These are phyloP conservation scores for Dreissena polymorpha DNA, from an alignment of 1,140 invertebrate genomes.

Conservation along the genomic window DNA sequence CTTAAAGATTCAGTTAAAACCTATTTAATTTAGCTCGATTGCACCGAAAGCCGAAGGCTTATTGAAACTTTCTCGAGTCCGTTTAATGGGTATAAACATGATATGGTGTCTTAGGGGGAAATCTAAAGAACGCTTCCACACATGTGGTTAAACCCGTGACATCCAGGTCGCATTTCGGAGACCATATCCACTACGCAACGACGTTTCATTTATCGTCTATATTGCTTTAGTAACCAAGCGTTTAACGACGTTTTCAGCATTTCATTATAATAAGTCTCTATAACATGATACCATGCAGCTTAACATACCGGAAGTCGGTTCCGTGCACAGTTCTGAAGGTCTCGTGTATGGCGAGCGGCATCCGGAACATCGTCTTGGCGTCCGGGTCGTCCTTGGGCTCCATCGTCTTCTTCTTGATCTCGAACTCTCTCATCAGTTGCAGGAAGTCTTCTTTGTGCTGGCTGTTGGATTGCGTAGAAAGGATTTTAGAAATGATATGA, in stretches of 20 bases:
- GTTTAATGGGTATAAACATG: no score
- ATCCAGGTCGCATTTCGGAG: neutral
- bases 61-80: no score
- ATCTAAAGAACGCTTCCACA: no score
- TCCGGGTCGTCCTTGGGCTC: neutral
- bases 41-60: no score
- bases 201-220: neutral
- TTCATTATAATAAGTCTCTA: neutral
- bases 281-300: neutral
- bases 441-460: constrained; percentile 28
- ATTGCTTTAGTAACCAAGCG: neutral
- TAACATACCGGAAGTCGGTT: constrained; percentile 29
- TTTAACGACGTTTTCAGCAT: neutral
- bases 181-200: neutral
- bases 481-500: no score
- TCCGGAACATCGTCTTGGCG: constrained; percentile 1
- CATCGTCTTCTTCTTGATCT: constrained; percentile 45
- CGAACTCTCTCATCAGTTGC: constrained; percentile 28
- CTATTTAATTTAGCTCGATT: no score
- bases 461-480: neutral
- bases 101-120: no score
- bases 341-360: constrained; percentile 27
- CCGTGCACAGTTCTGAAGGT: neutral
- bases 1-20: no score
- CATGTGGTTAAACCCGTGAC: neutral